phyloP scores from a whole-genome alignment of 2,797 vertebrate species.

The Syndactyla subalaris region DNA sequence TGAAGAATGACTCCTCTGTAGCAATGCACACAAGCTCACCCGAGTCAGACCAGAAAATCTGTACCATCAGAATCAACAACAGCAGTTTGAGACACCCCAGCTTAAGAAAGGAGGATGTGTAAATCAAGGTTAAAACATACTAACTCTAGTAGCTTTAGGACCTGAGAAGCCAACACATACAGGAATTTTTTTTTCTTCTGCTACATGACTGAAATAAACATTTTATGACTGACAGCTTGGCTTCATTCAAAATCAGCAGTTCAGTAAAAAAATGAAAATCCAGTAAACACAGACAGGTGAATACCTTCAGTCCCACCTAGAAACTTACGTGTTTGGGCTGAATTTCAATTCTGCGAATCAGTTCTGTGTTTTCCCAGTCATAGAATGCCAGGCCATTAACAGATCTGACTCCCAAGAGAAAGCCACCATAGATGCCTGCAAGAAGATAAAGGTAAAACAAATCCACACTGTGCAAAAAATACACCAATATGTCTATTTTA shows the following conservation, averaged over 20 bases:
- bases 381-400: conserved; percentile 97
- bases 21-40: conserved; percentile 98
- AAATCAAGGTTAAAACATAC: background rate
- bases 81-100: background rate
- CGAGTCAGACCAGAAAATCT: conserved; percentile 99
- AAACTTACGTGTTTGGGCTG: conserved; percentile 94
- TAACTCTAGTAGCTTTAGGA: background rate
- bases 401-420: conserved; percentile 92
- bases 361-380: conserved; percentile 97
- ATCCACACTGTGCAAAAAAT: background rate
- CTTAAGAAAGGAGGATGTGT: background rate
- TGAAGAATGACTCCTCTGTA: conserved; percentile 98
- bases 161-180: background rate
- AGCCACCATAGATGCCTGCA: conserved; percentile 95
- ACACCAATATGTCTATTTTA: accelerated
- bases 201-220: background rate
- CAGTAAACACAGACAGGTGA: background rate
- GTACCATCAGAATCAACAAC: conserved; percentile 4
- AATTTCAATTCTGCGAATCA: conserved; percentile 97
- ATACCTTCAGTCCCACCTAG: background rate
- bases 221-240: background rate
- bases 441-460: background rate
- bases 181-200: background rate
- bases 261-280: background rate
- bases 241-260: background rate